Evolutionary conservation across 2,113 vertebrate genomes (phyloP).

Genomic region (Fukomys damarensis): DNA sequence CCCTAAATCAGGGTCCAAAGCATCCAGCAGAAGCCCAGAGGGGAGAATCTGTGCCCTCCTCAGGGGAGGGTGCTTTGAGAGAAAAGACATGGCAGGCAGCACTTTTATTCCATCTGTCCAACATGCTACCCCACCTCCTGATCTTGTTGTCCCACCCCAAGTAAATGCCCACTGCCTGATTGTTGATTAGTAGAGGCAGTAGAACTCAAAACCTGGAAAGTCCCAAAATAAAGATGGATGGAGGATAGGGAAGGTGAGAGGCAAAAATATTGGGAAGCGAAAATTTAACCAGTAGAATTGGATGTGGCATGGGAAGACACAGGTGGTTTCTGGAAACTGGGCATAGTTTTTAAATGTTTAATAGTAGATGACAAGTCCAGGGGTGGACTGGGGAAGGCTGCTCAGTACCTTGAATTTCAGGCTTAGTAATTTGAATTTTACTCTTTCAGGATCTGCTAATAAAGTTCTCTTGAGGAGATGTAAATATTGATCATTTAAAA

Average conservation of each 20-base stretch:
- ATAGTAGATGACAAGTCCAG: too few relatives aligned
- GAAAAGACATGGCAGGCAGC: not conserved
- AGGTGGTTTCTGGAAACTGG: not conserved
- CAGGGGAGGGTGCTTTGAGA: not conserved
- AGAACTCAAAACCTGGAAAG: not conserved
- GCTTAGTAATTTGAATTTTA: not conserved
- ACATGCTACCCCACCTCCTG: accelerated
- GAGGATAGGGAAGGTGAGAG: not conserved
- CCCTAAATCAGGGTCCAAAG: not conserved
- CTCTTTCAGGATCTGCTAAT: not conserved
- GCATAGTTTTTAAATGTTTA: not conserved
- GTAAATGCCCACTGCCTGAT: not conserved
- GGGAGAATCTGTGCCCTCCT: not conserved
- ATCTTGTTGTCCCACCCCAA: not conserved
- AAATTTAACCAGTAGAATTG: not conserved
- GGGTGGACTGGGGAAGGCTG: not conserved
- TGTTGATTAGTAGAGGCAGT: not conserved
- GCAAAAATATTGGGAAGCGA: not conserved
- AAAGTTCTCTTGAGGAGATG: not conserved
- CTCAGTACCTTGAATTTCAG: not conserved
- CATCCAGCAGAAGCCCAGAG: not conserved
- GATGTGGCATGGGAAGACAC: not conserved
- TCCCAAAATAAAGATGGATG: not conserved
- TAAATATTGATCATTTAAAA: not conserved
- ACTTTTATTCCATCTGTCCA: not conserved